phyloP scores from a whole-genome alignment of 2,797 vertebrate genomes.

The Artibeus lituratus region DNA sequence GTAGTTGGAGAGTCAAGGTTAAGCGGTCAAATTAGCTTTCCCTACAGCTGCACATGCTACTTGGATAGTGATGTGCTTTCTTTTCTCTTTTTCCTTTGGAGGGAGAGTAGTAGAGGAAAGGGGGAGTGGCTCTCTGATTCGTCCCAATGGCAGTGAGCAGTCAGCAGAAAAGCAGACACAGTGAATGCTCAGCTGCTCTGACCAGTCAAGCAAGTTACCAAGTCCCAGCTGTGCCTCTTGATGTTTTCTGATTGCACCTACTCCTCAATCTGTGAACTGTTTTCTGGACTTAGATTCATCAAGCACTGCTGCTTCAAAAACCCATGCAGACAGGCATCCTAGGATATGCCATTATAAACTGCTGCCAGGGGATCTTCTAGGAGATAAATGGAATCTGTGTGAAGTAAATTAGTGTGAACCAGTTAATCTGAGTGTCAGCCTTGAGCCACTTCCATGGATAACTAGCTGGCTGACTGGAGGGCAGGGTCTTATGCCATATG shows the following conservation, averaged over 20 bases:
- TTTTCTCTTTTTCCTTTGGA: neutral
- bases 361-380: slow-evolving; percentile 86
- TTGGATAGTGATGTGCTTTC: neutral
- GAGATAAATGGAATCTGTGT: slow-evolving; percentile 89
- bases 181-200: slow-evolving; percentile 82
- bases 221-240: slow-evolving; percentile 85
- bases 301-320: slow-evolving; percentile 83
- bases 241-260: slow-evolving; percentile 84
- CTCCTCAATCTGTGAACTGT: slow-evolving; percentile 84
- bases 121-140: slow-evolving; percentile 66
- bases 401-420: slow-evolving; percentile 90
- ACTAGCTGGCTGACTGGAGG: slow-evolving; percentile 82
- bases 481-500: slow-evolving; percentile 78
- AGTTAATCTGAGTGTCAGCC: slow-evolving; percentile 87
- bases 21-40: slow-evolving; percentile 45
- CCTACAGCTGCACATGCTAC: neutral
- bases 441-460: slow-evolving; percentile 84
- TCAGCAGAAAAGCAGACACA: slow-evolving; percentile 78
- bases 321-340: slow-evolving; percentile 83
- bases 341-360: slow-evolving; percentile 86
- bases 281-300: slow-evolving; percentile 85
- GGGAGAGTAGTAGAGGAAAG: neutral
- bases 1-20: slow-evolving; percentile 43
- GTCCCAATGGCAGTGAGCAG: slow-evolving; percentile 77
- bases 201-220: slow-evolving; percentile 80